phyloP scores from a whole-genome alignment of 2,797 vertebrate genomes.

The Nasua narica region DNA sequence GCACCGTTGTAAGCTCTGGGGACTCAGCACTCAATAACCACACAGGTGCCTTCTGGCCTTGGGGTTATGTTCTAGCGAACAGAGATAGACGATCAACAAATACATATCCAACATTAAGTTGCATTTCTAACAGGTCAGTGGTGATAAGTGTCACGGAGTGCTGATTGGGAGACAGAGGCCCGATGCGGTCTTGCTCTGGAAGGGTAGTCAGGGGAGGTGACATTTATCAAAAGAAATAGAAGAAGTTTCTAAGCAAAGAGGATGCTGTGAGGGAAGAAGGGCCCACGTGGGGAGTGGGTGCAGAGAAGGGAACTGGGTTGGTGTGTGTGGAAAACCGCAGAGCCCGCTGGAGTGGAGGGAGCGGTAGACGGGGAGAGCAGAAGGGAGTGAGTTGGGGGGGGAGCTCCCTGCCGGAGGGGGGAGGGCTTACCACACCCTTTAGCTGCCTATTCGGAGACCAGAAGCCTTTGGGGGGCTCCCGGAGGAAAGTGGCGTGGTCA shows the following conservation, averaged over 20 bases:
- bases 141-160: not conserved
- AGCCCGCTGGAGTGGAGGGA: accelerated
- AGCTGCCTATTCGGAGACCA: not conserved
- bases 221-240: not conserved
- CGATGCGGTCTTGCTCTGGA: not conserved
- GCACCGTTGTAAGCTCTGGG: not conserved
- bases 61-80: not conserved
- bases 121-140: not conserved
- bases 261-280: not conserved
- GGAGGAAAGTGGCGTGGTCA: not conserved
- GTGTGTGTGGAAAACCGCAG: not conserved
- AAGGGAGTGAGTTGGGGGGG: accelerated
- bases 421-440: not conserved
- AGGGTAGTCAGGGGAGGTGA: not conserved
- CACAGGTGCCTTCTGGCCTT: accelerated
- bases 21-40: not conserved
- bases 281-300: too few species aligned
- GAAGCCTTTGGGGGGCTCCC: not conserved
- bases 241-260: not conserved
- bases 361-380: accelerated
- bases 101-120: not conserved
- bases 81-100: not conserved
- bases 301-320: not conserved
- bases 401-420: too few species aligned
- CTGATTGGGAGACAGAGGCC: not conserved